Evolutionary conservation across 1,140 invertebrate species (phyloP).

Genomic region (Drosophila sucinea): DNA sequence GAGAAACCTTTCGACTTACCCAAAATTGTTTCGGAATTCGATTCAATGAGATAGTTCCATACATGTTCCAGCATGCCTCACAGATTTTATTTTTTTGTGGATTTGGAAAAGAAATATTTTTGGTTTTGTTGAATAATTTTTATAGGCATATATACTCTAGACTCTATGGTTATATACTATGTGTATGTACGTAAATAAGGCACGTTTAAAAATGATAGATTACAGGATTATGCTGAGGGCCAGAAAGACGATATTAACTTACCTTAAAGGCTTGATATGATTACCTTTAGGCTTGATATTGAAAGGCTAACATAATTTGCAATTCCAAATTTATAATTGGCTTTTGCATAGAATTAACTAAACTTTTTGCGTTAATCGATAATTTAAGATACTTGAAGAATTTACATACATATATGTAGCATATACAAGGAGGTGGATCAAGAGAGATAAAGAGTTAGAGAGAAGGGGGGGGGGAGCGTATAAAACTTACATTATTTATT

Average conservation of each 20-base stretch:
- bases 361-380: conserved; percentile 28
- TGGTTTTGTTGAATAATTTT: conserved; percentile 44
- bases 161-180: neutral
- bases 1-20: neutral
- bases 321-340: conserved; percentile 1
- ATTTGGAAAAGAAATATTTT: conserved; percentile 54
- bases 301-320: conserved; percentile 14
- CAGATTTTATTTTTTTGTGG: neutral
- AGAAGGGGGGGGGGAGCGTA: neutral
- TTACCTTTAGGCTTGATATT: conserved; percentile 11
- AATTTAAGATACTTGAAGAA: conserved; percentile 23
- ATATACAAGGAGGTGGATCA: conserved; percentile 28
- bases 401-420: neutral
- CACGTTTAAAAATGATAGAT: neutral
- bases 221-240: neutral
- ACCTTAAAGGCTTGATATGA: conserved; percentile 37
- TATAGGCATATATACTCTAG: neutral
- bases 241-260: conserved; percentile 43
- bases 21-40: neutral
- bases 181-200: neutral
- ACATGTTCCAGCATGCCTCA: conserved; percentile 30
- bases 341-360: conserved; percentile 41
- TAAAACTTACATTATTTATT: conserved; percentile 46
- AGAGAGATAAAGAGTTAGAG: neutral
- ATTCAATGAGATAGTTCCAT: neutral